A percentile compares a stretch with the other conserved stretches of the same genome.
Evolutionary conservation across 2,797 vertebrate species (phyloP).

Genomic region (Antennarius maculatus): DNA sequence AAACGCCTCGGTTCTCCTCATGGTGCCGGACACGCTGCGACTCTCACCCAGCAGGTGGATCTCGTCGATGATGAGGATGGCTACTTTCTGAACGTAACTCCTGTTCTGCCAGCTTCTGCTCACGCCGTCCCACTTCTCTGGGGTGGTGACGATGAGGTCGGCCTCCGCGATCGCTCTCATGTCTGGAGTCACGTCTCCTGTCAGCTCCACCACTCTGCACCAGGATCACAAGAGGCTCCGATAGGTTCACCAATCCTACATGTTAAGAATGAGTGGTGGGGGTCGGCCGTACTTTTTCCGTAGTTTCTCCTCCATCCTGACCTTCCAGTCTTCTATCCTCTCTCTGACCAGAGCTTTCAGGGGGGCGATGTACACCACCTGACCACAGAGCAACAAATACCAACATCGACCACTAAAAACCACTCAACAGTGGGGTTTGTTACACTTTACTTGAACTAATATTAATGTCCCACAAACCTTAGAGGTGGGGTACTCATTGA

Average conservation of each 20-base stretch:
- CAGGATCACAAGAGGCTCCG: neutral
- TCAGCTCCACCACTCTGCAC: constrained; percentile 93
- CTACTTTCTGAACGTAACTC: constrained; percentile 96
- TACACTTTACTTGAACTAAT: neutral
- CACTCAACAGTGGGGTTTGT: neutral
- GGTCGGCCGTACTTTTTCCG: constrained; percentile 89
- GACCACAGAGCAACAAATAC: constrained; percentile 4
- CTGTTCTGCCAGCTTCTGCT: constrained; percentile 99
- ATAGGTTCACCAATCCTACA: neutral
- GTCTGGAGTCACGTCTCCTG: constrained; percentile 96
- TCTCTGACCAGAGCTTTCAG: constrained; percentile 96
- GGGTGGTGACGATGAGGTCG: constrained; percentile 97
- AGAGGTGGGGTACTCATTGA: constrained; percentile 90
- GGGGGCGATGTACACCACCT: constrained; percentile 98
- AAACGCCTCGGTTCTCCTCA: too few relatives aligned
- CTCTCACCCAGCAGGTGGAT: constrained; percentile 93
- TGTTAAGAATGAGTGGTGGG: neutral
- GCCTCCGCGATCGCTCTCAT: constrained; percentile 93
- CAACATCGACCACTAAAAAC: neutral
- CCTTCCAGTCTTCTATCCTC: constrained; percentile 97
- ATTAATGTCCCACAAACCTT: constrained; percentile 82
- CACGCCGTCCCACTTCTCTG: constrained; percentile 98
- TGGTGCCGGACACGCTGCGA: neutral
- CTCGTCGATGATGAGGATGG: constrained; percentile 98
- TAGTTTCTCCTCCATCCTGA: constrained; percentile 94